A percentile compares a stretch with the other conserved stretches of the same genome.
These are phyloP conservation scores for Sprattus sprattus DNA, from an alignment of 2,113 vertebrate genomes.

Conservation along the genomic window DNA sequence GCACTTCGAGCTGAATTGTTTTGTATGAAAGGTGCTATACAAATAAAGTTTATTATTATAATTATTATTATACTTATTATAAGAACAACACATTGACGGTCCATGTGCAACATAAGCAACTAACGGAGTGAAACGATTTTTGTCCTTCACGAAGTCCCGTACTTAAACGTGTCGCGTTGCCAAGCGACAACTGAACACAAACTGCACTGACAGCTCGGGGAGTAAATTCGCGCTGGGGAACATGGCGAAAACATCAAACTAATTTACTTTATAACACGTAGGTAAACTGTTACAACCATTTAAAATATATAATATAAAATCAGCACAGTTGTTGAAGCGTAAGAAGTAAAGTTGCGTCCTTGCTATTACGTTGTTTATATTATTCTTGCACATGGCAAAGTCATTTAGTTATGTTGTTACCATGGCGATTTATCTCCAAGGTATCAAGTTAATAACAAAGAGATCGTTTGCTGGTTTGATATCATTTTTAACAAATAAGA, in stretches of 20 bases:
- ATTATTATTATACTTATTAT: too few relatives aligned
- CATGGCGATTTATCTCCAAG: not conserved
- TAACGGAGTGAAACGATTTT: not conserved
- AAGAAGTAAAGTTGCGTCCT: not conserved
- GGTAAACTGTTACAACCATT: not conserved
- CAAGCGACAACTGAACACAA: not conserved
- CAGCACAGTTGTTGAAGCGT: not conserved
- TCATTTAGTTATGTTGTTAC: not conserved
- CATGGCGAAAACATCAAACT: not conserved
- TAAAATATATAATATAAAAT: not conserved
- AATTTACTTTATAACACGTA: too few relatives aligned
- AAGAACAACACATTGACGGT: too few relatives aligned
- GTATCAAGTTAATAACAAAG: too few relatives aligned
- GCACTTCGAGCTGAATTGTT: too few relatives aligned
- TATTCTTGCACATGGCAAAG: not conserved
- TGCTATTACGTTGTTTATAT: not conserved
- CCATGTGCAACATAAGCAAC: not conserved
- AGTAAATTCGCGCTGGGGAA: not conserved
- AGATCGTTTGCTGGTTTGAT: not conserved
- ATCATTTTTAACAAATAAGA: not conserved
- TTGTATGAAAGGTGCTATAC: too few relatives aligned
- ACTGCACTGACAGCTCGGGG: not conserved
- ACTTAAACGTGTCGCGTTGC: not conserved
- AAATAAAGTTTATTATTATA: too few relatives aligned
- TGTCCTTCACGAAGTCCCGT: not conserved